A percentile compares a stretch with the other conserved stretches of the same genome.
Evolutionary conservation across 2,888 invertebrate species (phyloP).

Genomic region (Mesochorus sp.): DNA sequence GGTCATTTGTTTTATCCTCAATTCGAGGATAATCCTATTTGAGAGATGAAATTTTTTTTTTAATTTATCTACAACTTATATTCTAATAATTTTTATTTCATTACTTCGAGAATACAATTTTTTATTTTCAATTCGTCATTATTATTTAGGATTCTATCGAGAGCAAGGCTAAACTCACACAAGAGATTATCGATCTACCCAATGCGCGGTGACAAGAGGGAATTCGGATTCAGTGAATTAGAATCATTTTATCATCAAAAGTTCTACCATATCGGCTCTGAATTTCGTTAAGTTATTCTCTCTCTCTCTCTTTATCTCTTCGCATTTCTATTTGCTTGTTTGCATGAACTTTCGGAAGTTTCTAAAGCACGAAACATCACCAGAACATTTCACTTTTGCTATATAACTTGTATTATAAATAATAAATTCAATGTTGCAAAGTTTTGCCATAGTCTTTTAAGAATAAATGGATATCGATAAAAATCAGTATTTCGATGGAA

Average conservation of each 20-base stretch:
- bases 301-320: background rate
- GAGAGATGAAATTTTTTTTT: too few relatives aligned
- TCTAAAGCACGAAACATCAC: background rate
- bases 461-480: background rate
- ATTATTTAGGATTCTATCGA: too few relatives aligned
- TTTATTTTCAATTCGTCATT: too few relatives aligned
- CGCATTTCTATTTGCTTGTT: background rate
- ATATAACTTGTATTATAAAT: constrained; percentile 19
- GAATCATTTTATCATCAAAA: constrained; percentile 50
- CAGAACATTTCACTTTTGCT: background rate
- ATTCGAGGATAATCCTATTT: too few relatives aligned
- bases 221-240: constrained; percentile 36
- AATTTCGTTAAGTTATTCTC: background rate
- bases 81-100: too few relatives aligned
- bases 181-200: background rate
- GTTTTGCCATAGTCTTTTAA: background rate
- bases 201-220: background rate
- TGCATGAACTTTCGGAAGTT: constrained; percentile 1
- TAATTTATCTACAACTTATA: background rate
- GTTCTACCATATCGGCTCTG: constrained; percentile 15
- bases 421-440: background rate
- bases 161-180: background rate
- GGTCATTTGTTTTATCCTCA: constrained; percentile 2
- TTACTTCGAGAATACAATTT: background rate
- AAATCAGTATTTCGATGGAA: background rate